Conservation (phyloP, 2,113 vertebrate species). For the Antennarius striatus region DNA sequence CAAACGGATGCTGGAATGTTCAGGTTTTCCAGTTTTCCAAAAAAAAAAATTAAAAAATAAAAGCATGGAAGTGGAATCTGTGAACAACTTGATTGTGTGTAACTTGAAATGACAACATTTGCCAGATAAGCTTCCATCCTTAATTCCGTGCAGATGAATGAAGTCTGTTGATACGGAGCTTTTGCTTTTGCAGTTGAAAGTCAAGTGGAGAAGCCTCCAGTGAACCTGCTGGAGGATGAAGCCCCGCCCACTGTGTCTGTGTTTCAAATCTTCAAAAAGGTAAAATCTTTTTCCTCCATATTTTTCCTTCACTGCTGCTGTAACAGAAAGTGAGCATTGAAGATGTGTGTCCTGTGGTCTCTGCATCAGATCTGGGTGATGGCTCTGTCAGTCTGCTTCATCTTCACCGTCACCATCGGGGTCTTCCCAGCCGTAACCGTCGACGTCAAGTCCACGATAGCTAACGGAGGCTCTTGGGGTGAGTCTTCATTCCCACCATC, state of each 20-base stretch:
- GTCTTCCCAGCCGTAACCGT: conserved; percentile 88
- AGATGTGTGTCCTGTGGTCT: not conserved
- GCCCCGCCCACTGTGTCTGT: conserved; percentile 57
- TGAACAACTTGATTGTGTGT: no score
- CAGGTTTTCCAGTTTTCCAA: not conserved
- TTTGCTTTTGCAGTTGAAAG: conserved; percentile 46
- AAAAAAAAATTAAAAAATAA: no score
- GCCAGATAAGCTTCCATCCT: no score
- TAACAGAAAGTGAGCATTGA: no score
- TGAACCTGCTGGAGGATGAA: conserved; percentile 68
- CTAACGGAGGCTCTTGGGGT: conserved; percentile 81
- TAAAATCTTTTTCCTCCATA: conserved; percentile 11
- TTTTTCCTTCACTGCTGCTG: no score
- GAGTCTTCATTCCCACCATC: conserved; percentile 55
- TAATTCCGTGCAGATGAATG: no score
- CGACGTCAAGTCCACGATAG: conserved; percentile 78
- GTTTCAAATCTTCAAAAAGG: conserved; percentile 78
- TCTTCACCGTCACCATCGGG: conserved; percentile 93
- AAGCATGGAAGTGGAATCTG: no score
- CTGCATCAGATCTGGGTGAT: conserved; percentile 86
- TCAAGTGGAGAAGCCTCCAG: conserved; percentile 62
- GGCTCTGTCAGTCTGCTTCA: conserved; percentile 90
- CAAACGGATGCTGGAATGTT: not conserved
- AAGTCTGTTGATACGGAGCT: not conserved
- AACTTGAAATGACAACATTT: no score